Conservation (phyloP, 2,797 vertebrate species). For the Xenentodon cancila region DNA sequence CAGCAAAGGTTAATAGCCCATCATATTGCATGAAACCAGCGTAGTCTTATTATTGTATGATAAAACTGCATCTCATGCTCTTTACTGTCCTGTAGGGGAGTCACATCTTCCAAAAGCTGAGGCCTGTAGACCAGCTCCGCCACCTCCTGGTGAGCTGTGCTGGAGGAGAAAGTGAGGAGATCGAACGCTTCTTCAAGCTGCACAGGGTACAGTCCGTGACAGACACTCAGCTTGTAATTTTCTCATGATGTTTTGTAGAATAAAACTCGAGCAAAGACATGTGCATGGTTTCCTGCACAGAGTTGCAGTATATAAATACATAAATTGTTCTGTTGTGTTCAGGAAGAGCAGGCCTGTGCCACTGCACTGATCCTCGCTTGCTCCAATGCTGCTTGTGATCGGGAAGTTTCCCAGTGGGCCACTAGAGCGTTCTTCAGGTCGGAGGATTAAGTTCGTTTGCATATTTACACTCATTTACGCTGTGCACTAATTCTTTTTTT, state of each 20-base stretch:
- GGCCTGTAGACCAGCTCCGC: slow-evolving; percentile 95
- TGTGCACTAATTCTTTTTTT: neutral
- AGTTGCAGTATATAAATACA: neutral
- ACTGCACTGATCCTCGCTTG: slow-evolving; percentile 95
- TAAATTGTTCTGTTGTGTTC: slow-evolving; percentile 14
- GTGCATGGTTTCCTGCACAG: neutral
- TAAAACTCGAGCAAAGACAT: neutral
- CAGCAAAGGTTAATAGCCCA: slow-evolving; percentile 88
- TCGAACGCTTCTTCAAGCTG: slow-evolving; percentile 96
- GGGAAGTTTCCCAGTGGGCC: slow-evolving; percentile 95
- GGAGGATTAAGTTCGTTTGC: neutral
- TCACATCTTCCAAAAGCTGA: slow-evolving; percentile 95
- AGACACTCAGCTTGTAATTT: neutral
- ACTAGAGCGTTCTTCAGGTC: slow-evolving; percentile 96
- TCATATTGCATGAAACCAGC: neutral
- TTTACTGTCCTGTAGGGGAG: slow-evolving; percentile 85
- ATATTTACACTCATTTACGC: neutral
- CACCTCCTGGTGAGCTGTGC: slow-evolving; percentile 92
- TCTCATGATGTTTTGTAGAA: neutral
- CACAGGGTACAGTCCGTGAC: slow-evolving; percentile 85
- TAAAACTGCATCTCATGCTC: neutral
- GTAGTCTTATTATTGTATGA: neutral
- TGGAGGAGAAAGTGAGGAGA: slow-evolving; percentile 94
- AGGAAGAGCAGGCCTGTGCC: slow-evolving; percentile 96
- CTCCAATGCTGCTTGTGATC: slow-evolving; percentile 88